These are phyloP conservation scores for Microvelia longipes DNA, from an alignment of 1,140 invertebrate species.

Conservation along the genomic window DNA sequence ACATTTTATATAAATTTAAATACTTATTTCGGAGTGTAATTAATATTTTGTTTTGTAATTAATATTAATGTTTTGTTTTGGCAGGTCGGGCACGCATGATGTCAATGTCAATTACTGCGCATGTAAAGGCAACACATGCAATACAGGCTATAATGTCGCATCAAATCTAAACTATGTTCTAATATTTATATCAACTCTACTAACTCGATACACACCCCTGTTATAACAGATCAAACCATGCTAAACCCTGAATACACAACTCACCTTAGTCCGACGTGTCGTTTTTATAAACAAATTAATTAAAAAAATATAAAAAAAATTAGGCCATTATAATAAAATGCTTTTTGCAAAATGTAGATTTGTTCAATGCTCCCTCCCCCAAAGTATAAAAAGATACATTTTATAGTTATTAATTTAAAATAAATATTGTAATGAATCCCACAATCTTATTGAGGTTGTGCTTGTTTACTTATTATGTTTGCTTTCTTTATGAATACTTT, in stretches of 20 bases:
- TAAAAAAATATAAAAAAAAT: too few relatives aligned
- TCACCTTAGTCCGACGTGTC: too few relatives aligned
- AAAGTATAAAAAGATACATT: neutral
- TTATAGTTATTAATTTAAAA: too few relatives aligned
- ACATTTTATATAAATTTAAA: too few relatives aligned
- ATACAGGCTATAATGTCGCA: constrained; percentile 26
- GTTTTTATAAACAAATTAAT: too few relatives aligned
- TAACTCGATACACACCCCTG: too few relatives aligned
- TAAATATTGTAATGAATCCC: neutral
- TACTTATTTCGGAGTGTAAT: too few relatives aligned
- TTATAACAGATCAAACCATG: too few relatives aligned
- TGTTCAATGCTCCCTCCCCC: neutral
- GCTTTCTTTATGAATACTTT: too few relatives aligned
- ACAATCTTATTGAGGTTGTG: neutral
- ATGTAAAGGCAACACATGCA: constrained; percentile 57
- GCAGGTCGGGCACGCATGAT: constrained; percentile 53
- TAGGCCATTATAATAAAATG: neutral
- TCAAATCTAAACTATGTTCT: neutral
- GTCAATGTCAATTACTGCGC: constrained; percentile 55
- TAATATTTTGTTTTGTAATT: too few relatives aligned
- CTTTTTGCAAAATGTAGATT: neutral
- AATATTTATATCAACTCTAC: neutral
- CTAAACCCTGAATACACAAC: too few relatives aligned
- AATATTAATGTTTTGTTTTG: too few relatives aligned
- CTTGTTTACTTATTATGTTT: neutral